These are phyloP conservation scores for Coptodon rendalli DNA, from an alignment of 2,113 vertebrate species.

Conservation along the genomic window DNA sequence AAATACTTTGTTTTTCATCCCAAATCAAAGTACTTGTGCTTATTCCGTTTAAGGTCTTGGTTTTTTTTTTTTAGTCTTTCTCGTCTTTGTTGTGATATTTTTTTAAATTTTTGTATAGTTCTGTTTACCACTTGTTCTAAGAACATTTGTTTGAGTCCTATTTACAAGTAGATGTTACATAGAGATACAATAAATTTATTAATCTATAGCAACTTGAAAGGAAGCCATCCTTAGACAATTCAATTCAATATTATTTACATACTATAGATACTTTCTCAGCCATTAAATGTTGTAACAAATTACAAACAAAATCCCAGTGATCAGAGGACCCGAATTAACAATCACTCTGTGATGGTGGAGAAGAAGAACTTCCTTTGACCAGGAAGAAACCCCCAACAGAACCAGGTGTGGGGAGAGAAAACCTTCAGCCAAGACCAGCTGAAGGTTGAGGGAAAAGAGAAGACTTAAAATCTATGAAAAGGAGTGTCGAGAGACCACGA, in stretches of 20 bases:
- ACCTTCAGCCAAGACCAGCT: not conserved
- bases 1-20: not conserved
- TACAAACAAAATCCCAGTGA: not conserved
- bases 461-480: not conserved
- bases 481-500: fast-evolving
- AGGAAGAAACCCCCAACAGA: not conserved
- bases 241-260: not conserved
- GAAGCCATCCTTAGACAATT: not conserved
- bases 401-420: not conserved
- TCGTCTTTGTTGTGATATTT: not conserved
- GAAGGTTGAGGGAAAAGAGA: not conserved
- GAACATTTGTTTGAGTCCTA: not conserved
- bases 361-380: not conserved
- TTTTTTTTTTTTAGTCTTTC: not conserved
- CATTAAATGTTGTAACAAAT: not conserved
- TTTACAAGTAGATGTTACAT: not conserved
- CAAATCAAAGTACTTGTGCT: not conserved
- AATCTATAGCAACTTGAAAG: not conserved
- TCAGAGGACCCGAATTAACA: fast-evolving
- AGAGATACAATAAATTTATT: not conserved
- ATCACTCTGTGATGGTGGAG: not conserved
- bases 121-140: not conserved
- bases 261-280: not conserved
- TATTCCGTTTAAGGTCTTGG: not conserved
- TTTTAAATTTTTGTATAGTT: not conserved